phyloP scores from a whole-genome alignment of 2,113 vertebrate species.

The Bolborhynchus lineola region DNA sequence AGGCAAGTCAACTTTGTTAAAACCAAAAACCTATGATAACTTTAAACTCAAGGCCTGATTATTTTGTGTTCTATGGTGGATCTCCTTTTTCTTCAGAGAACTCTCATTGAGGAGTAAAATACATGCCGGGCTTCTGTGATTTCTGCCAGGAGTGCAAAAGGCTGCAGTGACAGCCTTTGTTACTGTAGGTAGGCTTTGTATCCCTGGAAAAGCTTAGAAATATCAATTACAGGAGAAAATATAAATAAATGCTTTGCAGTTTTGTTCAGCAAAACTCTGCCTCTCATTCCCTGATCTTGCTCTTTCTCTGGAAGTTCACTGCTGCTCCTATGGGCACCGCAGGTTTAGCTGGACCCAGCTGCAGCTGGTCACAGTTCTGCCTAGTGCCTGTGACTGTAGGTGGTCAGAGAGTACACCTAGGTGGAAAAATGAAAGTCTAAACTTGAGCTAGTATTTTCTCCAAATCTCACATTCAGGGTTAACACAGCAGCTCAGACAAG shows the following conservation, averaged over 20 bases:
- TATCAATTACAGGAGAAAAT: neutral
- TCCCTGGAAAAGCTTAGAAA: neutral
- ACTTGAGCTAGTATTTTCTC: neutral
- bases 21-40: neutral
- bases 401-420: neutral
- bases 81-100: neutral
- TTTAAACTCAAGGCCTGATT: neutral
- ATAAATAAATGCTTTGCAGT: neutral
- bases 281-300: neutral
- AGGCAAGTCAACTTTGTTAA: conserved; percentile 14
- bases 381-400: neutral
- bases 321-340: neutral
- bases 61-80: neutral
- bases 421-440: neutral
- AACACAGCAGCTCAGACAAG: neutral
- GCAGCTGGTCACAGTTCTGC: neutral
- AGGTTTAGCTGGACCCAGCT: neutral
- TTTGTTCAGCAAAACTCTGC: neutral
- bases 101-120: neutral
- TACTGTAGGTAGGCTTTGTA: neutral
- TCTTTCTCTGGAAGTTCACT: neutral
- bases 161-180: neutral
- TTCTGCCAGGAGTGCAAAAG: neutral
- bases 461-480: neutral
- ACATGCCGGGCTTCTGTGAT: neutral